Conservation (phyloP, 2,888 invertebrate genomes). For the Hirtodrosophila cameraria region DNA sequence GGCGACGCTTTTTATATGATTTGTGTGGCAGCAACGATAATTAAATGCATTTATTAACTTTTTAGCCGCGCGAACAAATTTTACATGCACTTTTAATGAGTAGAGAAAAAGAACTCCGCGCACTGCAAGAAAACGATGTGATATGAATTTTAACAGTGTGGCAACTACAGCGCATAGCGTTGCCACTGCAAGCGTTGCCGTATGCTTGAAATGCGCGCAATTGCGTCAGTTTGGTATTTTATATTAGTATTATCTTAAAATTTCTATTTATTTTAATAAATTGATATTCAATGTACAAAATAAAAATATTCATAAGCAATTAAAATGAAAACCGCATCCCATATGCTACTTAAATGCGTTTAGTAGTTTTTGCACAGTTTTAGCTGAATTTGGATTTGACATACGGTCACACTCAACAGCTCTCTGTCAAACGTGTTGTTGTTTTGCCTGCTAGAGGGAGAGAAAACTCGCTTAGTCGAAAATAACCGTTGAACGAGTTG, state of each 20-base stretch:
- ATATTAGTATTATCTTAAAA: background rate
- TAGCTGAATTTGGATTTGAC: background rate
- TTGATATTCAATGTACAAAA: too few species aligned
- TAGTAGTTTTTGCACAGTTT: constrained; percentile 7
- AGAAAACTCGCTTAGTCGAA: constrained; percentile 30
- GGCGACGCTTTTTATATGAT: background rate
- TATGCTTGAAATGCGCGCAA: background rate
- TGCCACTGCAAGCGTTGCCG: constrained; percentile 27
- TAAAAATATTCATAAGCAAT: too few species aligned
- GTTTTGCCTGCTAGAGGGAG: constrained; percentile 43
- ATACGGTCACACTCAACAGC: constrained; percentile 34
- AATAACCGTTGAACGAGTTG: constrained; percentile 44
- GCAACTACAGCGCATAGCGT: constrained; percentile 20
- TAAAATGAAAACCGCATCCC: too few species aligned
- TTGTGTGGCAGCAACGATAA: background rate
- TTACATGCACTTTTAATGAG: background rate
- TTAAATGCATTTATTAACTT: background rate
- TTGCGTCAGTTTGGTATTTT: constrained; percentile 6
- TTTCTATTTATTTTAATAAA: background rate
- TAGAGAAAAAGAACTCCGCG: constrained; percentile 22
- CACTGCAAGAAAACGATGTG: constrained; percentile 21
- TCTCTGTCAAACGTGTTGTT: constrained; percentile 25
- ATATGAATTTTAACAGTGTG: constrained; percentile 8
- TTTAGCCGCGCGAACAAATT: background rate
- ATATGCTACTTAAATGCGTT: background rate